Evolutionary conservation across 1,140 invertebrate genomes (phyloP), one percentile per base, ranked within the genome.

Genomic region (Holcopasites calliopsidis): DNA sequence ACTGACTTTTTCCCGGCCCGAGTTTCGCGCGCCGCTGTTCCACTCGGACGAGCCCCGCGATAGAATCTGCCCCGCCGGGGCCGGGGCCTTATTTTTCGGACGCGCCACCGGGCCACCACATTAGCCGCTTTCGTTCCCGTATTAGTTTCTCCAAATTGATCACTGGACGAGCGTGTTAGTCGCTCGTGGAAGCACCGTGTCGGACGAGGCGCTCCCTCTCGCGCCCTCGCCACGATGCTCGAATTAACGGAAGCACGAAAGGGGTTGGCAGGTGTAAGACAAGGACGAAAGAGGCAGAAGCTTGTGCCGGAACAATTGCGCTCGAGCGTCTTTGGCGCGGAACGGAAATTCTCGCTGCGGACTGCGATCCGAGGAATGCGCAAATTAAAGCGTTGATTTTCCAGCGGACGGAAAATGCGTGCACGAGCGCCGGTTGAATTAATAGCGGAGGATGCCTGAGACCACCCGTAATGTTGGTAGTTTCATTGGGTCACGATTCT

Each of bases 371-470:
- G 26, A 47, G 18, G 42, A 64, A 64, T 47, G 42, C 49, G 42
- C 11, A 64, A 47, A 64, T 64, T 64, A 64, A 64, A 31, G 35
- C 18, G 60, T 47, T 47, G 26, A 64, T 64, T 64, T 64, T 64
- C 60, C 60, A 47, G 26, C 49, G 60, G 60, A 4, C 49, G 60
- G 28, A 47, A 26, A 64, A 10, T 13, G 60, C 60, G 40, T 33
- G 40, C 42, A 16, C 40, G 26, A 21, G 42, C 42, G 8, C 60
- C 7, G 26, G 28, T 64, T 64, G 49, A 64, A 31, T 64, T 40
- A 23, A 31, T 64, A 40, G 26, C 35, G 49, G 28, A 64, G 60
- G 60, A 64, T 64, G 60, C 21, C 11, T 47, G 42, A 16, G 42
- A 21, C 42, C 60, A 44, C 60, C 40, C 42, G 49, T 40, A 31